A percentile compares a stretch with the other conserved stretches of the same genome.
phyloP scores from a whole-genome alignment of 2,797 vertebrate species.

The Antrozous pallidus region DNA sequence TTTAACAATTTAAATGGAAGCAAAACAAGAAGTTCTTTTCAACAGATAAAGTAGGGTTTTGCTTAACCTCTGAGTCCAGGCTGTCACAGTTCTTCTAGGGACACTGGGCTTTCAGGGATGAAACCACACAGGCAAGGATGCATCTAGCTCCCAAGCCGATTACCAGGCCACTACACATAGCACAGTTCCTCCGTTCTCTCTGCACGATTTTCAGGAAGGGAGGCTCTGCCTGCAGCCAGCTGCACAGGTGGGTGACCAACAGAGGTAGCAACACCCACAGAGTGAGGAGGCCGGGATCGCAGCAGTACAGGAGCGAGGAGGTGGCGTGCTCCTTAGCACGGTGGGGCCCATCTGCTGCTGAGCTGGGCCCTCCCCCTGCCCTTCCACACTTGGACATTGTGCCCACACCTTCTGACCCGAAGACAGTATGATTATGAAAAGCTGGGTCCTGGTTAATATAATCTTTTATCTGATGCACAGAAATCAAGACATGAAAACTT shows the following conservation, averaged over 20 bases:
- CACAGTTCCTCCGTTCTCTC: too few species aligned
- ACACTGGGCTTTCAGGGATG: neutral
- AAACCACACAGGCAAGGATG: accelerated
- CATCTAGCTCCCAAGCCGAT: too few species aligned
- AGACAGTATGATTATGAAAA: neutral
- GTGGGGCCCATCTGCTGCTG: neutral
- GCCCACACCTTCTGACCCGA: neutral
- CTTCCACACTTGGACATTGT: neutral
- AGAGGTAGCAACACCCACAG: too few species aligned
- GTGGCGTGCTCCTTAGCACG: neutral
- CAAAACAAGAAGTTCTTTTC: neutral
- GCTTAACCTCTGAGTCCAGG: neutral
- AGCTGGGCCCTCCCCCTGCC: neutral
- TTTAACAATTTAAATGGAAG: neutral
- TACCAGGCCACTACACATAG: accelerated
- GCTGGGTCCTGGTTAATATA: neutral
- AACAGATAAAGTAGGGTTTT: neutral
- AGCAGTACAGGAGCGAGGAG: neutral
- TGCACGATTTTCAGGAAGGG: neutral
- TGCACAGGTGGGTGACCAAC: neutral
- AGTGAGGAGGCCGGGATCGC: neutral
- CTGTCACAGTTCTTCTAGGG: neutral
- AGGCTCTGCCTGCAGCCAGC: neutral
- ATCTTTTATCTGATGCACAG: neutral
- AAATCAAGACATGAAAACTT: neutral